Evolutionary conservation across 1,140 invertebrate species (phyloP).

Genomic region (Drosophila pseudoobscura): DNA sequence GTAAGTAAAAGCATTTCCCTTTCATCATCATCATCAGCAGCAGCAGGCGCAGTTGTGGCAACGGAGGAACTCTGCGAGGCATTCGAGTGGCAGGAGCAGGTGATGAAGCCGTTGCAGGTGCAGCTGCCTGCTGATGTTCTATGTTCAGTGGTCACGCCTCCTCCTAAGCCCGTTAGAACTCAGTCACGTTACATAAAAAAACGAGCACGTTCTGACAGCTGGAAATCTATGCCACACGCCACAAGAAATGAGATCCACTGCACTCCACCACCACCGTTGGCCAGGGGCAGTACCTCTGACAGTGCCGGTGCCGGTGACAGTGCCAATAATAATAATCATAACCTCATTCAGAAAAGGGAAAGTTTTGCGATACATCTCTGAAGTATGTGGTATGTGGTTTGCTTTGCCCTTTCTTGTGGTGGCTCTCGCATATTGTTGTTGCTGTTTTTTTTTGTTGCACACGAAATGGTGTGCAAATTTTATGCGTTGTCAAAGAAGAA

Average conservation of each 20-base stretch:
- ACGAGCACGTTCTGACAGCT: constrained; percentile 27
- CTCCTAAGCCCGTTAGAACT: constrained; percentile 44
- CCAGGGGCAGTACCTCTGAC: constrained; percentile 28
- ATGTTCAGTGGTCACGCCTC: not conserved
- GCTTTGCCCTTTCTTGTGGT: constrained; percentile 34
- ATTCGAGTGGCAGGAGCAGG: no score
- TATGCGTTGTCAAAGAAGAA: constrained; percentile 61
- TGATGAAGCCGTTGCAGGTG: not conserved
- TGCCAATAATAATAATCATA: constrained; percentile 62
- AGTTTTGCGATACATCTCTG: constrained; percentile 64
- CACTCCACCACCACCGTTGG: not conserved
- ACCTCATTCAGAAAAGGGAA: constrained; percentile 74
- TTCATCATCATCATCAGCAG: constrained; percentile 10
- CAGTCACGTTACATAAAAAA: constrained; percentile 44
- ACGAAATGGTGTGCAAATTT: constrained; percentile 67
- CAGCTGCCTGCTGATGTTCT: not conserved
- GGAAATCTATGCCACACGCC: constrained; percentile 23
- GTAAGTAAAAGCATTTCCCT: constrained; percentile 78
- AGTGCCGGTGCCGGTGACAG: constrained; percentile 40
- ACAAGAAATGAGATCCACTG: not conserved
- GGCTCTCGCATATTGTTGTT: constrained; percentile 2
- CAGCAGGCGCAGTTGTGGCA: no score
- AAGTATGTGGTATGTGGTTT: constrained; percentile 47
- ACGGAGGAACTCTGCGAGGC: no score
- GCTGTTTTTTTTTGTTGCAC: constrained; percentile 26